Evolutionary conservation across 2,888 invertebrate genomes (phyloP).

Genomic region (Cephus nigrinus): DNA sequence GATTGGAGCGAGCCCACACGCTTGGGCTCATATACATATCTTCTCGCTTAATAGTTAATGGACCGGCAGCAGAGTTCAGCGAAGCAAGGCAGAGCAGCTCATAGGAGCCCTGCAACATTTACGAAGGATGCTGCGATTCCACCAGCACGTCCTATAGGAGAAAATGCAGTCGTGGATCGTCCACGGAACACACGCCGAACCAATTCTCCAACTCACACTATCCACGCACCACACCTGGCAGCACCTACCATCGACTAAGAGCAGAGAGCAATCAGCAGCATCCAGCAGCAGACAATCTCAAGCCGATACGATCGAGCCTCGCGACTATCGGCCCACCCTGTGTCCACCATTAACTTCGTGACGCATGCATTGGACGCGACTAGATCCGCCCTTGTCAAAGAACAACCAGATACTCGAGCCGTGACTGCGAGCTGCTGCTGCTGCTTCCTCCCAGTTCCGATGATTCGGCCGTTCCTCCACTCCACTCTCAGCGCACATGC

Average conservation of each 20-base stretch:
- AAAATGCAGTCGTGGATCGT: too few relatives aligned
- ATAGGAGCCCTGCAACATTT: too few relatives aligned
- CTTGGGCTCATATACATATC: slow-evolving; percentile 56
- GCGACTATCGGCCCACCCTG: slow-evolving; percentile 45
- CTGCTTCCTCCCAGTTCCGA: neutral
- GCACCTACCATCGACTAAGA: too few relatives aligned
- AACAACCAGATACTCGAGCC: neutral
- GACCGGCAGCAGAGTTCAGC: slow-evolving; percentile 24
- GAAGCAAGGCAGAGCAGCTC: neutral
- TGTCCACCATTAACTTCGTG: slow-evolving; percentile 45
- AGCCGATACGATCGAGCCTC: slow-evolving; percentile 39
- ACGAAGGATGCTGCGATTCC: too few relatives aligned
- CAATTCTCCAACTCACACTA: too few relatives aligned
- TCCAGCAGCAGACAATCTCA: neutral
- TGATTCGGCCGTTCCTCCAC: too few relatives aligned
- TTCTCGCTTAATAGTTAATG: slow-evolving; percentile 57
- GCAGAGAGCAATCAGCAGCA: too few relatives aligned
- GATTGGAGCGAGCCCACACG: slow-evolving; percentile 49
- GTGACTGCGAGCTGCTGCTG: neutral
- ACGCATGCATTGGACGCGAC: slow-evolving; percentile 22
- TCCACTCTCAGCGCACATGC: too few relatives aligned
- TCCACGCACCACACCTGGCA: too few relatives aligned
- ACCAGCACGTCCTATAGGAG: too few relatives aligned
- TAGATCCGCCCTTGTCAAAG: too few relatives aligned
- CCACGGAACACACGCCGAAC: too few relatives aligned